Base-by-base conservation (phyloP, 2,797 vertebrate genomes). In the Petrocephalus schoutedeni region DNA sequence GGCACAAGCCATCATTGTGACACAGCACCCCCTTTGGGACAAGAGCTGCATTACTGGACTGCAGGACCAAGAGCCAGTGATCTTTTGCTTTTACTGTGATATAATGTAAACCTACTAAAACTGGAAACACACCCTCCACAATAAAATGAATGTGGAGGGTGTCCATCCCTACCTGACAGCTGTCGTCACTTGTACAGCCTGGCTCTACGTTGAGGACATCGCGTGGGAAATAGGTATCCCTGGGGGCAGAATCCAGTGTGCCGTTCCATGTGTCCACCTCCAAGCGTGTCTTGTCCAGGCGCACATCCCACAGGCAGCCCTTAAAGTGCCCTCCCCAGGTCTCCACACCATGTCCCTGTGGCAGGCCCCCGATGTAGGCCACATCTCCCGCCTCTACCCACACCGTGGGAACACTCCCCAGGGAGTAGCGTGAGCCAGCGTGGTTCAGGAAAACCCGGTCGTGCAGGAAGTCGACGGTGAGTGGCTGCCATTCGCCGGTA, bases 291-390 rank as follows among this genome's bases (percentile, higher is more conserved):
- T 87, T 90, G 23, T 96, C 96, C 74, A 99, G 92, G 0, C 92
- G 95, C 41, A 99, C 19, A 86, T 99, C 98, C 93, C 99, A 98
- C 91, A 99, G 94, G 88, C 98, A 99, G 54, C 98, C 98, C 92
- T 97, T 98, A 90, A 97, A 98, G 88, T 93, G 92, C 0, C 97
- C 98, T 0, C 97, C 97, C 97, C 97, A 98, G 0, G 32, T 8
- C 1, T 77, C 90, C 7, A 92, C 32, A 2, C 90, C 92, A 1
- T 87, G 91, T 0, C 93, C 89, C 59, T 74, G 71, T 0, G 94
- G 95, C 86, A 96, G 92, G 12, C 97, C 97, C 0, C 97, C 98
- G 1, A 98, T 88, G 0, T 95, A 94, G 21, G 95, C 92, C 86
- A 92, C 89, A 4, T 94, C 94, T 21, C 95, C 96, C 4, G 89